phyloP scores from a whole-genome alignment of 2,888 invertebrate species.

The Luperina nickerlii region DNA sequence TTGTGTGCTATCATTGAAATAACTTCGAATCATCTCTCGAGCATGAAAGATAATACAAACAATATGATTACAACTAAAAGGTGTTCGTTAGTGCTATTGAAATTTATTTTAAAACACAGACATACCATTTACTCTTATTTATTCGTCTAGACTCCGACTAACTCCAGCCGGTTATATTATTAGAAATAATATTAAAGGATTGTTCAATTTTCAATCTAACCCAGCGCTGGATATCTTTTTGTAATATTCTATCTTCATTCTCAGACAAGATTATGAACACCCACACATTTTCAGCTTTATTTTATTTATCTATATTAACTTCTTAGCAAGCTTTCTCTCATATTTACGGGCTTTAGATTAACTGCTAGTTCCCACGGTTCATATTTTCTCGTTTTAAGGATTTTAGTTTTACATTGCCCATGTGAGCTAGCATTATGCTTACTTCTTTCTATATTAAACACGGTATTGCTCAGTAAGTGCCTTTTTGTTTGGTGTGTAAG shows the following conservation, averaged over 20 bases:
- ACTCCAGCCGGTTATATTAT: slow-evolving; percentile 52
- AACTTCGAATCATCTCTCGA: slow-evolving; percentile 9
- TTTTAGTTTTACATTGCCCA: neutral
- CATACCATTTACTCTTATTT: slow-evolving; percentile 41
- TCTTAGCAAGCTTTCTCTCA: slow-evolving; percentile 37
- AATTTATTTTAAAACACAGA: slow-evolving; percentile 34
- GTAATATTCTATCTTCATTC: slow-evolving; percentile 47
- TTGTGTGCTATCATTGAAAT: slow-evolving; percentile 1
- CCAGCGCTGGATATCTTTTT: slow-evolving; percentile 35
- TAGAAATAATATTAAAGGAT: slow-evolving; percentile 53
- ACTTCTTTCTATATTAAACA: slow-evolving; percentile 12
- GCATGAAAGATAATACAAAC: neutral
- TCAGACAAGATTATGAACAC: slow-evolving; percentile 49
- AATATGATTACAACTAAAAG: slow-evolving; percentile 21
- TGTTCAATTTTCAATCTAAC: slow-evolving; percentile 61
- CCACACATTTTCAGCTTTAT: slow-evolving; percentile 50
- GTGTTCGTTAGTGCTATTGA: slow-evolving; percentile 1
- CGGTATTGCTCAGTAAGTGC: neutral
- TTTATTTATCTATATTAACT: slow-evolving; percentile 49
- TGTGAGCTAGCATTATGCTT: neutral
- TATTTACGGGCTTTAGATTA: slow-evolving; percentile 44
- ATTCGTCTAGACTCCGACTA: slow-evolving; percentile 55
- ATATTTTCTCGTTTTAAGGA: slow-evolving; percentile 26
- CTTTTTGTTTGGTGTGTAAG: neutral
- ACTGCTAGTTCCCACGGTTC: slow-evolving; percentile 23